phyloP scores from a whole-genome alignment of 2,888 invertebrate species.

The Patella ulyssiponensis region DNA sequence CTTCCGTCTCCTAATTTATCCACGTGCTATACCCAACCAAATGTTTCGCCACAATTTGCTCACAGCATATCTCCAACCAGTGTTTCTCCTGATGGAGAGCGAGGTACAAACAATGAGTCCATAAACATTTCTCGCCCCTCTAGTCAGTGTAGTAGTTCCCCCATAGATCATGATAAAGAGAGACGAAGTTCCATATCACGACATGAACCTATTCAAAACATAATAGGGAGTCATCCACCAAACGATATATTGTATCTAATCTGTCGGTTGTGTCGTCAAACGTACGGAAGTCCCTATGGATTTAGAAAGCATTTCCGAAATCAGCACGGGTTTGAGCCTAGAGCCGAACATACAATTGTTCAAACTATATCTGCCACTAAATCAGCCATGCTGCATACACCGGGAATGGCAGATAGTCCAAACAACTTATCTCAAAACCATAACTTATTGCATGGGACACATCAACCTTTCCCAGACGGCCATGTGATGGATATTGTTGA shows the following conservation, averaged over 20 bases:
- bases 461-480: constrained; percentile 10
- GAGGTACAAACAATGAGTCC: background rate
- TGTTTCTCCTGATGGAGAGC: background rate
- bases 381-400: constrained; percentile 47
- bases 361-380: constrained; percentile 69
- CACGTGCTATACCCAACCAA: constrained; percentile 20
- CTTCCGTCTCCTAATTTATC: constrained; percentile 31
- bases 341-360: constrained; percentile 66
- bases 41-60: constrained; percentile 11
- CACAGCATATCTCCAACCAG: constrained; percentile 13
- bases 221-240: constrained; percentile 65
- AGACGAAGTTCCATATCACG: constrained; percentile 53
- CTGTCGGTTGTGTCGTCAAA: constrained; percentile 65
- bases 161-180: constrained; percentile 29
- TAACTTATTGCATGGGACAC: background rate
- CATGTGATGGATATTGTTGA: background rate
- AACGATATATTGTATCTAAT: constrained; percentile 68
- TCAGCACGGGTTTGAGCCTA: constrained; percentile 69
- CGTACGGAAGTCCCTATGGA: constrained; percentile 68
- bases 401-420: background rate
- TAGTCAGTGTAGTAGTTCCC: constrained; percentile 8
- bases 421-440: background rate
- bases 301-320: constrained; percentile 69
- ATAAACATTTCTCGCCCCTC: constrained; percentile 21
- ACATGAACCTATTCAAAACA: constrained; percentile 65